Percentiles rank a stretch among this genome's conserved stretches.
These are phyloP conservation scores for Manduca sexta DNA, from an alignment of 1,140 invertebrate genomes.

Conservation along the genomic window DNA sequence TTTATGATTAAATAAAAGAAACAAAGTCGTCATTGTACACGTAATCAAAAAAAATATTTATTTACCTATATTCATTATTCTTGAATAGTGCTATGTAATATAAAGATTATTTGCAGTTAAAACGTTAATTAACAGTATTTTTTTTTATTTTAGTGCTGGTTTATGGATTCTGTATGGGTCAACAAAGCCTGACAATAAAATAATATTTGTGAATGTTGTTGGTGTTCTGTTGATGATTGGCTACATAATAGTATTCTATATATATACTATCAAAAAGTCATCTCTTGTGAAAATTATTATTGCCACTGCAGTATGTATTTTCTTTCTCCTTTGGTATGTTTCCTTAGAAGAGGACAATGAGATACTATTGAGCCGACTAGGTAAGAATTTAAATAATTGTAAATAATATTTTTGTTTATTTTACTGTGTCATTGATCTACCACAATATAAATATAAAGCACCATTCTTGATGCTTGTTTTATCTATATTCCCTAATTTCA, in stretches of 20 bases:
- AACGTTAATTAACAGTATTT: constrained; percentile 4
- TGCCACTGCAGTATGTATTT: constrained; percentile 46
- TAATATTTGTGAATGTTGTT: constrained; percentile 80
- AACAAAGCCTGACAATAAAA: constrained; percentile 76
- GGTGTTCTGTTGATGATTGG: constrained; percentile 78
- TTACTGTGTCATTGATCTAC: too few species aligned
- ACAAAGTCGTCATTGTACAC: too few species aligned
- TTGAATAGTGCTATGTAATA: not conserved
- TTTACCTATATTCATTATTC: too few species aligned
- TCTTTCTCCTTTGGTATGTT: constrained; percentile 64
- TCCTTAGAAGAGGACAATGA: constrained; percentile 49
- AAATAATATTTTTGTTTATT: too few species aligned
- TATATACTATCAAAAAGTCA: constrained; percentile 77
- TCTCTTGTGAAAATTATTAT: constrained; percentile 67
- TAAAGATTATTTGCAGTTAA: constrained; percentile 3
- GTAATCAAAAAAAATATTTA: too few species aligned
- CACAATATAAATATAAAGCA: too few species aligned
- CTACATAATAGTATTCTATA: constrained; percentile 77
- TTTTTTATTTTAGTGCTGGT: constrained; percentile 71
- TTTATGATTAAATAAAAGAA: too few species aligned
- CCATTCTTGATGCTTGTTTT: too few species aligned
- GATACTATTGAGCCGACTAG: constrained; percentile 35
- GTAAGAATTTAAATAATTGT: constrained; percentile 30
- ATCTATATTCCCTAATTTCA: too few species aligned
- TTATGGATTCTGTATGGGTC: constrained; percentile 82